Conservation (phyloP, 2,888 invertebrate genomes). For the Drosophila eohydei region DNA sequence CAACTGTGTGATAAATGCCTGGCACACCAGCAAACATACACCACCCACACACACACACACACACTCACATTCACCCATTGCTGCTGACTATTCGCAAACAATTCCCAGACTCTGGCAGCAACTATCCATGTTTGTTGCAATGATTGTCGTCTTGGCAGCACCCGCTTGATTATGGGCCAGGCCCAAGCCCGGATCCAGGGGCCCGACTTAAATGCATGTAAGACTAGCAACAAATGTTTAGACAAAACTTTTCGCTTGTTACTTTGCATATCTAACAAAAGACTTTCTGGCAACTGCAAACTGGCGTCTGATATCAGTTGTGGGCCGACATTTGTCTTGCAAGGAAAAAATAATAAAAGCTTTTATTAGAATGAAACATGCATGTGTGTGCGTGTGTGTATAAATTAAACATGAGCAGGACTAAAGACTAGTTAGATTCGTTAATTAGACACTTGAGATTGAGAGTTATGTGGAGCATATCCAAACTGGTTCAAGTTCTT, state of each 20-base stretch:
- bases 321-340: conserved; percentile 10
- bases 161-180: conserved; percentile 58
- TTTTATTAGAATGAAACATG: conserved; percentile 52
- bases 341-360: conserved; percentile 10
- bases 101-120: conserved; percentile 46
- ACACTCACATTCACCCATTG: conserved; percentile 19
- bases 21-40: conserved; percentile 44
- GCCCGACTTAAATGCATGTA: conserved; percentile 43
- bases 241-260: conserved; percentile 74
- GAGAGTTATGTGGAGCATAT: background rate
- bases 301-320: conserved; percentile 19
- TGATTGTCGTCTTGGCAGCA: conserved; percentile 67
- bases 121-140: conserved; percentile 49
- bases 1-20: conserved; percentile 76
- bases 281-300: background rate
- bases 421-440: conserved; percentile 43
- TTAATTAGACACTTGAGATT: conserved; percentile 36
- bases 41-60: conserved; percentile 19
- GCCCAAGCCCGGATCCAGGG: background rate
- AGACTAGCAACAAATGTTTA: conserved; percentile 74
- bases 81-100: conserved; percentile 67
- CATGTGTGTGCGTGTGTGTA: conserved; percentile 15
- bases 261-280: conserved; percentile 71
- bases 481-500: conserved; percentile 74
- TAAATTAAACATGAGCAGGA: conserved; percentile 55